Conservation (phyloP, 2,888 invertebrate species). For the Heliothis peltigera region DNA sequence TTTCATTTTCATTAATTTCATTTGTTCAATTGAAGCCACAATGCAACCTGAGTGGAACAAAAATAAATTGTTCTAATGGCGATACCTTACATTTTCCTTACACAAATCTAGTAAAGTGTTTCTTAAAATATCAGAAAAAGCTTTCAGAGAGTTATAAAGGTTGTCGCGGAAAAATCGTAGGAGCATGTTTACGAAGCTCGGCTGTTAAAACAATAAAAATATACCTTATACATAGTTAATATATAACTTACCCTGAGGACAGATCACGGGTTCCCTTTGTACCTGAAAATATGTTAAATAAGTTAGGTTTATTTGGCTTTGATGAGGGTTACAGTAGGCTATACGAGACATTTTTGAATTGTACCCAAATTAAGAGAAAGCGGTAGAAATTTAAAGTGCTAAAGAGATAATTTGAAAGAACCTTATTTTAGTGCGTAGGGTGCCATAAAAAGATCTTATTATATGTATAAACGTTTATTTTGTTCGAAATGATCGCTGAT, state of each 20-base stretch:
- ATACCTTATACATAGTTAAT: slow-evolving; percentile 30
- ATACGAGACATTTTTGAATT: slow-evolving; percentile 42
- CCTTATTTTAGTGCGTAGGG: slow-evolving; percentile 4
- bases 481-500: neutral
- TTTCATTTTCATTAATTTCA: neutral
- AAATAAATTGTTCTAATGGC: slow-evolving; percentile 11
- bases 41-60: neutral
- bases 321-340: slow-evolving; percentile 41
- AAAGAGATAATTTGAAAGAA: slow-evolving; percentile 32
- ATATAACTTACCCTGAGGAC: slow-evolving; percentile 58
- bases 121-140: slow-evolving; percentile 29
- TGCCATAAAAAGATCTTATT: slow-evolving; percentile 12
- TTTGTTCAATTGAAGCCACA: slow-evolving; percentile 1
- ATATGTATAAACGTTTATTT: neutral
- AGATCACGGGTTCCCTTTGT: slow-evolving; percentile 57
- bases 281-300: slow-evolving; percentile 63
- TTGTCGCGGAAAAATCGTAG: slow-evolving; percentile 18
- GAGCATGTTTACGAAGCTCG: slow-evolving; percentile 20
- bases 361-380: slow-evolving; percentile 39
- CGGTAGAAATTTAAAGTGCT: slow-evolving; percentile 29
- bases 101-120: slow-evolving; percentile 24
- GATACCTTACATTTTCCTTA: slow-evolving; percentile 9
- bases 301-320: slow-evolving; percentile 55
- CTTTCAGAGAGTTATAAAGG: slow-evolving; percentile 29
- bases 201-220: slow-evolving; percentile 54